Conservation (phyloP, 1,140 invertebrate genomes). For the Leguminivora glycinivorella region DNA sequence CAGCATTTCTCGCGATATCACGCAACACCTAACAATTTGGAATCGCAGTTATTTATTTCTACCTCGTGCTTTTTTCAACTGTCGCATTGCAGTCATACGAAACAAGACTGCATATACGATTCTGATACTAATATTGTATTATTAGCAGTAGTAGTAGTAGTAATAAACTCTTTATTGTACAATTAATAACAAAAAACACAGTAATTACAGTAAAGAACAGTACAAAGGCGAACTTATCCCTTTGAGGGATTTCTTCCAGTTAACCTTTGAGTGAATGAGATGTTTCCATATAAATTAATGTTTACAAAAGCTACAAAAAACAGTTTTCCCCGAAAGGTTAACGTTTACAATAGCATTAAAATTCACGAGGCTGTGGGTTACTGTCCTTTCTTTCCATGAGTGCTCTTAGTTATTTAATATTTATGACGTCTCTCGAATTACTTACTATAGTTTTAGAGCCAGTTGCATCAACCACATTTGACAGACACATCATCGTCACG, state of each 20-base stretch:
- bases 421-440: not conserved
- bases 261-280: too few relatives aligned
- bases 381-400: not conserved
- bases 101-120: too few relatives aligned
- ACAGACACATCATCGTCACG: too few relatives aligned
- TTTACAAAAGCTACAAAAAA: not conserved
- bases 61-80: not conserved
- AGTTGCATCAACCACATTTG: too few relatives aligned
- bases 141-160: too few relatives aligned
- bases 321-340: not conserved
- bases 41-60: not conserved
- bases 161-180: too few relatives aligned
- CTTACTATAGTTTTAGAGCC: not conserved
- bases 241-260: too few relatives aligned
- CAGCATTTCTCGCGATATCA: not conserved
- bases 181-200: too few relatives aligned
- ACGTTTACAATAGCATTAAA: not conserved
- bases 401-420: not conserved
- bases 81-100: not conserved
- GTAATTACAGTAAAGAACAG: too few relatives aligned
- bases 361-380: not conserved
- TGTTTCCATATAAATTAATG: too few relatives aligned
- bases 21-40: not conserved
- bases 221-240: too few relatives aligned
- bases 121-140: too few relatives aligned